Evolutionary conservation across 2,113 vertebrate genomes (phyloP), one percentile per base, ranked within the genome.

Genomic region (Bufo gargarizans): DNA sequence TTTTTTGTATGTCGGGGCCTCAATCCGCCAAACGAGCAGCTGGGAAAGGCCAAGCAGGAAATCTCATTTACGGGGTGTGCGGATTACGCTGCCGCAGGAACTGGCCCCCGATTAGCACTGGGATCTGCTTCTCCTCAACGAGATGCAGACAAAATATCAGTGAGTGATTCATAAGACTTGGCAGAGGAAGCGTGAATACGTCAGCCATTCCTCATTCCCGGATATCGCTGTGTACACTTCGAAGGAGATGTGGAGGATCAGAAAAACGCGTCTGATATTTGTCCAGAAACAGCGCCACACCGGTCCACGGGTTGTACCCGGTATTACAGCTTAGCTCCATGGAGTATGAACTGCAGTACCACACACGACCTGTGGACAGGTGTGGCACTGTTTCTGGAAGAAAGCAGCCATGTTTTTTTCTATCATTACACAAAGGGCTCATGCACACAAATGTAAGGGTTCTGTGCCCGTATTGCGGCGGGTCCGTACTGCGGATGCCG

Each of bases 111-210:
- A 16, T n/a, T 33, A 13, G 9, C 50, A 22, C 19, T 3, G 6
- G 10, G 77, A 45, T 81, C 78, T 16, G 14, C 55, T 59, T 43
- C 22, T 43, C 56, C 14, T 61, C 78, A 56, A 16, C 22, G 47
- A 33, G n/a, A 8, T 59, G 77, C 59, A 85, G 55, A 85, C 6
- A n/a, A 50, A 76, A 86, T 20, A 45, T 86, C 84, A 86, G 12
- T 56, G 33, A 11, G n/a, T 78, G 76, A 79, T 86, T 86, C 85
- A 86, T 55, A 14, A 67, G 72, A 86, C 47, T 78, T 77, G 85
- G 74, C 76, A 33, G 55, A 17, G 63, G 50, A 19, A 0, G 33
- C 1, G 3, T 11, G 53, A 61, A 86, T 77, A 63, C 14, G 55
- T 86, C 14, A 55, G 56, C 59, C 19, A 19, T 78, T 55, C 55